These are phyloP conservation scores for Ascaphus truei DNA, from an alignment of 2,113 vertebrate genomes.

Conservation along the genomic window DNA sequence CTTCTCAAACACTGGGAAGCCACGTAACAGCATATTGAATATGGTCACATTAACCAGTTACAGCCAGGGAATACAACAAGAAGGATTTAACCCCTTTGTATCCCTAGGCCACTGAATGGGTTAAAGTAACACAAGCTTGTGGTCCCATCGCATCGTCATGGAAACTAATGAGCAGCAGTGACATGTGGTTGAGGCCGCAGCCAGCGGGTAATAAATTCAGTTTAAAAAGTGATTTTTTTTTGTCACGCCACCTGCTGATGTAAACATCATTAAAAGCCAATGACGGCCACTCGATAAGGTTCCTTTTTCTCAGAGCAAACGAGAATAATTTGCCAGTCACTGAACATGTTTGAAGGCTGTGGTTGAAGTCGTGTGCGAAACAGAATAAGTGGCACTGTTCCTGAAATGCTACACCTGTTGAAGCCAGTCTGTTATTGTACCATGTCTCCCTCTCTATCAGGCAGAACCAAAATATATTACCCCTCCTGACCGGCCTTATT, in stretches of 20 bases:
- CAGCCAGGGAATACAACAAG: too few species aligned
- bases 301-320: conserved; percentile 58
- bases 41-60: too few species aligned
- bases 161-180: conserved; percentile 64
- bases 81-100: too few species aligned
- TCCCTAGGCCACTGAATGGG: conserved; percentile 42
- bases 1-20: too few species aligned
- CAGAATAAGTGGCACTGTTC: too few species aligned
- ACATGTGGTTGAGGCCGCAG: conserved; percentile 65
- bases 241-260: conserved; percentile 62
- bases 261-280: conserved; percentile 65
- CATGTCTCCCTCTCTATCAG: too few species aligned
- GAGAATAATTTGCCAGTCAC: conserved; percentile 42
- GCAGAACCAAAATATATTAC: too few species aligned
- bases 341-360: not conserved
- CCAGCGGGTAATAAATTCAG: conserved; percentile 72
- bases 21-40: too few species aligned
- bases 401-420: too few species aligned
- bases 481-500: too few species aligned
- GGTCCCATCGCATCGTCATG: conserved; percentile 64
- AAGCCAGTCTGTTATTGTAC: too few species aligned
- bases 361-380: too few species aligned
- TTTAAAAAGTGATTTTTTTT: conserved; percentile 64
- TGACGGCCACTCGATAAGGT: conserved; percentile 55
- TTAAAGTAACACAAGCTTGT: conserved; percentile 53